Percentiles rank a stretch among this genome's conserved stretches.
Conservation (phyloP, 2,113 vertebrate species). For the Rhombomys opimus region DNA sequence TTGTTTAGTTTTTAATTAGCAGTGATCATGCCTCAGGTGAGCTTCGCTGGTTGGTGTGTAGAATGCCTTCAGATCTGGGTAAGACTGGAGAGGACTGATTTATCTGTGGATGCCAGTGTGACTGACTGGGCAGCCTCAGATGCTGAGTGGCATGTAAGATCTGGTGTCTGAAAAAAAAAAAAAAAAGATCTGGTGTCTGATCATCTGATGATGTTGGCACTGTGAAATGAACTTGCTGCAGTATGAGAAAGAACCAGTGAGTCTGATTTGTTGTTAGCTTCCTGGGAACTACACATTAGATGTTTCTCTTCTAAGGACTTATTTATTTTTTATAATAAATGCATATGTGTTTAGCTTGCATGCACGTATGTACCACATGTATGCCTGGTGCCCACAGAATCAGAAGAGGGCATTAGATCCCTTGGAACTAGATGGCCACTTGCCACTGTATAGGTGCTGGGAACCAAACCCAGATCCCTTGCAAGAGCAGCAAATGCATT, state of each 20-base stretch:
- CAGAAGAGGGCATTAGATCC: not conserved
- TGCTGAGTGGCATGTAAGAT: not conserved
- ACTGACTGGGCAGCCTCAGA: not conserved
- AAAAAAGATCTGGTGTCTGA: not conserved
- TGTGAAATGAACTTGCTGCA: not conserved
- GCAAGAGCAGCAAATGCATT: not conserved
- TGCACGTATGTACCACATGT: not conserved
- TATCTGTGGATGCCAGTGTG: not conserved
- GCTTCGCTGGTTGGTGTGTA: not conserved
- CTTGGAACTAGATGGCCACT: not conserved
- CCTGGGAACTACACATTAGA: not conserved
- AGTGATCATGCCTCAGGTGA: not conserved
- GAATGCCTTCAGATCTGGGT: not conserved
- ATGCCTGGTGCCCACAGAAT: not conserved
- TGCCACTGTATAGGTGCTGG: not conserved
- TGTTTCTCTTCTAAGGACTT: not conserved
- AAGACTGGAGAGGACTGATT: not conserved
- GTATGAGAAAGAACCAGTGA: too few relatives aligned
- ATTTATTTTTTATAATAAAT: not conserved
- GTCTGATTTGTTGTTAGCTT: not conserved
- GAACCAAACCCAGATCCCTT: not conserved
- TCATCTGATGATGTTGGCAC: not conserved
- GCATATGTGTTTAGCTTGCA: not conserved
- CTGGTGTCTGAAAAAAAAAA: not conserved
- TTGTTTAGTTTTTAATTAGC: not conserved